Evolutionary conservation across 53 echinoderm and acorn worm genomes (phyloP).

Genomic region (Pentamera pediparva): DNA sequence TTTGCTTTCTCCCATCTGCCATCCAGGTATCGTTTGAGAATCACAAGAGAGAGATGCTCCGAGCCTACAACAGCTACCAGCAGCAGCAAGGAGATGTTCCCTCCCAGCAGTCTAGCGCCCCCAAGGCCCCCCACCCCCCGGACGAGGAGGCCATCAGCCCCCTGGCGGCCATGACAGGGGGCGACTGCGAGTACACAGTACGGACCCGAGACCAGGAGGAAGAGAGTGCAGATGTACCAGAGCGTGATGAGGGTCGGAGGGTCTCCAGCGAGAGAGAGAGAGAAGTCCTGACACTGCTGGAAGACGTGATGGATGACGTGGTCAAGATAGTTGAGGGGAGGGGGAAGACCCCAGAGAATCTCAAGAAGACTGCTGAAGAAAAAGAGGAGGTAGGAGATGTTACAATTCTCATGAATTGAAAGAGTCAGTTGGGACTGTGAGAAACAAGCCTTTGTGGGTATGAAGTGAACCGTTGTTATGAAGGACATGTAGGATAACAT

Average conservation of each 20-base stretch:
- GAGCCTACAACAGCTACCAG: slow-evolving; percentile 88
- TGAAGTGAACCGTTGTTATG: no score
- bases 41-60: slow-evolving; percentile 89
- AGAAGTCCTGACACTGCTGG: slow-evolving; percentile 23
- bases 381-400: slow-evolving; percentile 29
- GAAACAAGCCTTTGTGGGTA: neutral
- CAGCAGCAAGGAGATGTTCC: slow-evolving; percentile 57
- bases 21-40: slow-evolving; percentile 91
- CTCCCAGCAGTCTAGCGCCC: neutral
- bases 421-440: neutral
- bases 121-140: slow-evolving; percentile 21
- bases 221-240: slow-evolving; percentile 15
- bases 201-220: slow-evolving; percentile 24
- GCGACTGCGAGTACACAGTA: slow-evolving; percentile 62
- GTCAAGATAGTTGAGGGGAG: slow-evolving; percentile 61
- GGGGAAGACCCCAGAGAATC: slow-evolving; percentile 44
- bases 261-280: slow-evolving; percentile 17
- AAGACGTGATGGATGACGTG: slow-evolving; percentile 44
- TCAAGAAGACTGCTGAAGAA: slow-evolving; percentile 35
- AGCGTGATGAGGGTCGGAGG: neutral
- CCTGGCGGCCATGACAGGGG: slow-evolving; percentile 87
- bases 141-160: slow-evolving; percentile 74
- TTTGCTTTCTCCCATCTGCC: no score
- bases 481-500: no score
- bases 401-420: neutral